Percentiles rank a stretch among this genome's conserved stretches.
phyloP scores from a whole-genome alignment of 1,140 invertebrate species.

The Brachionus asplanchnoidis region DNA sequence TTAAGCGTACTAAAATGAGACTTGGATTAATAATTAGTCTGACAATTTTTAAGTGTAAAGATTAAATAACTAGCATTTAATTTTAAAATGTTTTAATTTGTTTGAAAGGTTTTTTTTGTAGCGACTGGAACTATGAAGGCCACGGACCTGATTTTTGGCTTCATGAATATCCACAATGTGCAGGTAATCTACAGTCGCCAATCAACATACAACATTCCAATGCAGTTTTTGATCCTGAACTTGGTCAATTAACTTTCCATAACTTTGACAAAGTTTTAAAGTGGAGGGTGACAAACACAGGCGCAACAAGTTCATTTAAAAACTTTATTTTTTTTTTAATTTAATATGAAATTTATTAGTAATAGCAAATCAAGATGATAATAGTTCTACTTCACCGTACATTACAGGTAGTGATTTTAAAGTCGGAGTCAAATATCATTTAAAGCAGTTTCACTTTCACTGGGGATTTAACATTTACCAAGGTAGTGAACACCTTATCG shows the following conservation, averaged over 20 bases:
- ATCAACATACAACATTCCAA: conserved; percentile 26
- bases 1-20: background rate
- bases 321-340: too few relatives aligned
- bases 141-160: conserved; percentile 11
- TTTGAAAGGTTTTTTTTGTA: background rate
- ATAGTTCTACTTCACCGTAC: background rate
- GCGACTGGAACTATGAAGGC: conserved; percentile 32
- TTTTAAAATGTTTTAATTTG: background rate
- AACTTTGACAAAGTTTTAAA: background rate
- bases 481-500: conserved; percentile 11
- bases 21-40: background rate
- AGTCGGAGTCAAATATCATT: background rate
- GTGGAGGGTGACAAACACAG: background rate
- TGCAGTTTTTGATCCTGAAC: background rate
- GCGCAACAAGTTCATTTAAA: background rate
- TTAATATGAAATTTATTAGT: background rate
- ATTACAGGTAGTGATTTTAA: conserved; percentile 29
- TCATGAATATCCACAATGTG: conserved; percentile 20
- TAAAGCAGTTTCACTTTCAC: conserved; percentile 39
- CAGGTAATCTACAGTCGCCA: background rate
- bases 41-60: background rate
- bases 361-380: background rate
- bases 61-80: background rate
- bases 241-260: background rate
- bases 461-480: conserved; percentile 39